These are phyloP conservation scores for Albula glossodonta DNA, from an alignment of 2,113 vertebrate genomes.

Conservation along the genomic window DNA sequence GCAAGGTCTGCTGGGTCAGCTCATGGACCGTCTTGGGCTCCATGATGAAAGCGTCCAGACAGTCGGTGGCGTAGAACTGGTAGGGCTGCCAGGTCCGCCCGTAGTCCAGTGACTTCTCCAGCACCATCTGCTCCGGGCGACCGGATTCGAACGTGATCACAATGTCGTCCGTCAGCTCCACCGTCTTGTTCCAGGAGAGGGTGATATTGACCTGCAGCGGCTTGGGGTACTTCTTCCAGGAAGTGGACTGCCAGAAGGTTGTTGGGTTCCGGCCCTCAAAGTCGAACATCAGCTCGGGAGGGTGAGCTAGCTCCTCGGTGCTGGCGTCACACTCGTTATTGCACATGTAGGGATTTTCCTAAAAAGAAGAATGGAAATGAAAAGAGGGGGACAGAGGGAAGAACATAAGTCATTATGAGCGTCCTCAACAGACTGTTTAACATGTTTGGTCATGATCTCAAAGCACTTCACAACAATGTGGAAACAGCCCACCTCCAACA, in stretches of 20 bases:
- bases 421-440: background rate
- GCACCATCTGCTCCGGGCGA: conserved; percentile 91
- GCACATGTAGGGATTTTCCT: conserved; percentile 98
- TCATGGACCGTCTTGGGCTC: conserved; percentile 87
- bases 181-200: conserved; percentile 95
- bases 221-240: conserved; percentile 91
- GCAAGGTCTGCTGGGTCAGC: conserved; percentile 83
- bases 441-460: background rate
- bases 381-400: background rate
- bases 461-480: background rate
- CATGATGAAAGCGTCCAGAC: conserved; percentile 92
- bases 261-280: conserved; percentile 86
- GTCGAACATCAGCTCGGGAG: conserved; percentile 94
- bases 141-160: conserved; percentile 92
- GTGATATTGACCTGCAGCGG: conserved; percentile 94
- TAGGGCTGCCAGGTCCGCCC: conserved; percentile 95
- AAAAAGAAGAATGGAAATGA: conserved; percentile 18
- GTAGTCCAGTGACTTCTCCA: conserved; percentile 95
- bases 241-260: conserved; percentile 96
- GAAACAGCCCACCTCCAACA: background rate
- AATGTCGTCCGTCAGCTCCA: conserved; percentile 94
- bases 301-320: conserved; percentile 91
- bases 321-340: conserved; percentile 95
- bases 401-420: background rate
- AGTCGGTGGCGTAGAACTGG: conserved; percentile 94